Base-by-base conservation (phyloP, 2,888 invertebrate species). In the Oxytorus armatus region DNA sequence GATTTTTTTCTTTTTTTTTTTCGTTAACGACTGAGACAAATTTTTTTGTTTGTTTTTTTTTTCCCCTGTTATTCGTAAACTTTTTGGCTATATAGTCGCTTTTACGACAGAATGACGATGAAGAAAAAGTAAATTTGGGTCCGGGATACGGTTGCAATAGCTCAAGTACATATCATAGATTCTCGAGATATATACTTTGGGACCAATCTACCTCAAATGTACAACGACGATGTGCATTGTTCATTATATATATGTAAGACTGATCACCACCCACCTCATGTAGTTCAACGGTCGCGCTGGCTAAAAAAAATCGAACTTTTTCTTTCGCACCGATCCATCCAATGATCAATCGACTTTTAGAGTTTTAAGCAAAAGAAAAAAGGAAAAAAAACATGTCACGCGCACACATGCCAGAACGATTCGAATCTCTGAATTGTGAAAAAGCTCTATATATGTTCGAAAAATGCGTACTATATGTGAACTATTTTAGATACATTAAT, bases 71-170 rank as follows among this genome's bases (percentile, higher is more conserved):
- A 79, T 61, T 61, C 81, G 65, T 86, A 87, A 85, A 83, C 83
- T 55, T 86, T 55, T 86, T 84, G 86, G 63, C 84, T 84, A 82
- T 82, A 83, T 77, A 79, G 84, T 88, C 81, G 84, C 53, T 44
- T 86, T 86, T 85, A 83, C 66, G 69, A 80, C 82, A 70, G 61
- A 84, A 33, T 57, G 42, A 33, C 25, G 51, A 57, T 29, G 68
- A 33, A 59, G 7, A 57, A 29, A 68, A 29, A 39, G n/a, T 11
- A 75, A 79, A 73, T 65, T 83, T 85, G 89, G 89, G 87, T 86
- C 86, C 86, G 90, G 90, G 90, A 90, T 88, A 88, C 86, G 88
- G 89, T 81, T 90, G 90, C 90, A 90, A 90, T 90, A 89, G 88
- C 88, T 89, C 88, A 88, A 80, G 77, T 65, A 79, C 83, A 84